Percentiles rank a stretch among this genome's conserved stretches.
Conservation (phyloP, 2,797 vertebrate genomes). For the Cynopterus sphinx region DNA sequence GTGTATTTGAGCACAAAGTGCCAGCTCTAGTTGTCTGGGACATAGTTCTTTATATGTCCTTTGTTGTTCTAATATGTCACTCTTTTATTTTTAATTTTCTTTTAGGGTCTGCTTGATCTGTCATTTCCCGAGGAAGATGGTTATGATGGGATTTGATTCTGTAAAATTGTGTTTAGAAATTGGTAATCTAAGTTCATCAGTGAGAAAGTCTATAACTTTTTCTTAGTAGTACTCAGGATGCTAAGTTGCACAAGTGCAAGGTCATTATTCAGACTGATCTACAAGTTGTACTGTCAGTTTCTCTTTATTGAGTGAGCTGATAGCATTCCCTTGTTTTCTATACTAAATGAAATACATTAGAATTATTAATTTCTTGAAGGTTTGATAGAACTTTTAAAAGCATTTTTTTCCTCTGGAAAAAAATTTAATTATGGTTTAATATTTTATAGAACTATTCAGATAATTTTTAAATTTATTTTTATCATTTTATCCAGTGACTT, state of each 20-base stretch:
- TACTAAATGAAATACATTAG: not conserved
- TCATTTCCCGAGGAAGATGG: not conserved
- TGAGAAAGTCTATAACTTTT: not conserved
- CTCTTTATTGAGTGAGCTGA: not conserved
- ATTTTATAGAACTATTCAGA: not conserved
- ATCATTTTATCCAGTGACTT: not conserved
- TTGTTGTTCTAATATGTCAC: not conserved
- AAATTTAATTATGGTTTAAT: not conserved
- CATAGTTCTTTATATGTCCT: not conserved
- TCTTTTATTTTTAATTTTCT: not conserved
- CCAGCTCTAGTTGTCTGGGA: not conserved
- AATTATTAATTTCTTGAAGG: not conserved
- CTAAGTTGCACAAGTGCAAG: not conserved
- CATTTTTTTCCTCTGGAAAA: slow-evolving; percentile 13
- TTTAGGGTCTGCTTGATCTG: not conserved
- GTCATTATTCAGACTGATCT: not conserved
- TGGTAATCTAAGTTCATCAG: not conserved
- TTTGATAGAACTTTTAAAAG: slow-evolving; percentile 11
- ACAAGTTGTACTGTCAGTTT: not conserved
- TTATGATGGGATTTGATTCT: not conserved
- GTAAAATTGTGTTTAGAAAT: not conserved
- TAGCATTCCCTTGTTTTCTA: not conserved
- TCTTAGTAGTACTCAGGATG: not conserved
- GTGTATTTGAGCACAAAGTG: not conserved
- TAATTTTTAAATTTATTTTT: not conserved